A percentile compares a stretch with the other conserved stretches of the same genome.
phyloP scores from a whole-genome alignment of 92 coral and sea anemone species.

The Heteractis magnifica region DNA sequence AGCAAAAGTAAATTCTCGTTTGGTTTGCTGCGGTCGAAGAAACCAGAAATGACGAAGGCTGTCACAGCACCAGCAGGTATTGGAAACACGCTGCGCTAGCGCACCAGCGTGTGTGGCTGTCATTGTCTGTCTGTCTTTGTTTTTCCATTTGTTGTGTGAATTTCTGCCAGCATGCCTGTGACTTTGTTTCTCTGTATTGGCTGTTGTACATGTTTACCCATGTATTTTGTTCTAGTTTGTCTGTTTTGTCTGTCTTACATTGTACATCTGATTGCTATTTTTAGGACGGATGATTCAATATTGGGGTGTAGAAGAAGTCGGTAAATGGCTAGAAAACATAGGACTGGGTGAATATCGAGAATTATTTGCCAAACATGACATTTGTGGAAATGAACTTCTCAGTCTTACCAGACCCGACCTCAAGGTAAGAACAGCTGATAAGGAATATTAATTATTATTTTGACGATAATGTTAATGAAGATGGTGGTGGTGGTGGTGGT shows the following conservation, averaged over 20 bases:
- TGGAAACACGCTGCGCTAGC: too few relatives aligned
- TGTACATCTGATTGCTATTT: background rate
- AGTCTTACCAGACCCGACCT: slow-evolving; percentile 75
- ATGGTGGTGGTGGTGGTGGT: background rate
- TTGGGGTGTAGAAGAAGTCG: slow-evolving; percentile 96
- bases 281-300: slow-evolving; percentile 93
- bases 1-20: slow-evolving; percentile 75
- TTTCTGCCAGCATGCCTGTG: background rate
- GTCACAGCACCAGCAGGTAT: slow-evolving; percentile 89
- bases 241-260: background rate
- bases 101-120: background rate
- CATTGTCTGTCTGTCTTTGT: background rate
- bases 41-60: slow-evolving; percentile 85
- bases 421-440: slow-evolving; percentile 53
- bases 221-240: background rate
- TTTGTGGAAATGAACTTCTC: slow-evolving; percentile 80
- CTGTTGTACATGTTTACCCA: background rate
- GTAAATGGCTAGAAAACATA: slow-evolving; percentile 83
- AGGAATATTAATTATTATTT: too few relatives aligned
- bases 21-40: slow-evolving; percentile 77
- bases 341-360: slow-evolving; percentile 87
- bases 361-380: slow-evolving; percentile 70
- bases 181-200: background rate
- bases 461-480: background rate
- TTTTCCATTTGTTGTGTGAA: background rate